These are phyloP conservation scores for Aplodontia rufa DNA, from an alignment of 2,113 vertebrate genomes.

Conservation along the genomic window DNA sequence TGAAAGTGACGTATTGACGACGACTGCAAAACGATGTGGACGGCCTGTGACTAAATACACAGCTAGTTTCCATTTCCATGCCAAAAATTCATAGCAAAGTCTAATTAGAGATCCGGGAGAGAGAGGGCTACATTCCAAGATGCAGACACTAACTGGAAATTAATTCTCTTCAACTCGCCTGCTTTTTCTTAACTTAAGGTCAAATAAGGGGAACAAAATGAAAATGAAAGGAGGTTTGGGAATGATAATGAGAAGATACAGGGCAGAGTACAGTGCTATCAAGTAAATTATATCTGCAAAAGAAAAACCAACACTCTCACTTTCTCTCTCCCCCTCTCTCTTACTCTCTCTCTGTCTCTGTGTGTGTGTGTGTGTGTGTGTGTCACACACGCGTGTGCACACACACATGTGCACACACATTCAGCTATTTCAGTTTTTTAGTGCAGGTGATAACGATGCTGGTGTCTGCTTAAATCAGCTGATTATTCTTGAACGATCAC, in stretches of 20 bases:
- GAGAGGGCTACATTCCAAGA: not conserved
- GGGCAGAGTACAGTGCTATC: not conserved
- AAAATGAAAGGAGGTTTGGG: not conserved
- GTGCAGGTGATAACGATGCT: not conserved
- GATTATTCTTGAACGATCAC: not conserved
- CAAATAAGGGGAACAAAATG: conserved; percentile 10
- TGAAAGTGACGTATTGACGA: conserved; percentile 7
- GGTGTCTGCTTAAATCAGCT: not conserved
- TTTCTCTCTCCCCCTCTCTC: too few species aligned
- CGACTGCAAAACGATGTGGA: not conserved
- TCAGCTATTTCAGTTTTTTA: not conserved
- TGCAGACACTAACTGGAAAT: conserved; percentile 12
- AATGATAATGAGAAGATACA: not conserved
- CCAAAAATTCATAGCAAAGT: not conserved
- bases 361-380: too few species aligned
- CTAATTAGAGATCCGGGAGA: not conserved
- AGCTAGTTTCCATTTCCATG: not conserved
- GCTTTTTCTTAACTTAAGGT: conserved; percentile 20
- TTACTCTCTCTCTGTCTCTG: too few species aligned
- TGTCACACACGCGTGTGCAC: too few species aligned
- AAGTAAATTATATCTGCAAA: not conserved
- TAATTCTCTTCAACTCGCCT: conserved; percentile 2
- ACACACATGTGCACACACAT: not conserved
- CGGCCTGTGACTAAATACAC: not conserved
- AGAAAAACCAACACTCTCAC: not conserved